phyloP scores from a whole-genome alignment of 2,113 vertebrate species.

The Ginglymostoma cirratum region DNA sequence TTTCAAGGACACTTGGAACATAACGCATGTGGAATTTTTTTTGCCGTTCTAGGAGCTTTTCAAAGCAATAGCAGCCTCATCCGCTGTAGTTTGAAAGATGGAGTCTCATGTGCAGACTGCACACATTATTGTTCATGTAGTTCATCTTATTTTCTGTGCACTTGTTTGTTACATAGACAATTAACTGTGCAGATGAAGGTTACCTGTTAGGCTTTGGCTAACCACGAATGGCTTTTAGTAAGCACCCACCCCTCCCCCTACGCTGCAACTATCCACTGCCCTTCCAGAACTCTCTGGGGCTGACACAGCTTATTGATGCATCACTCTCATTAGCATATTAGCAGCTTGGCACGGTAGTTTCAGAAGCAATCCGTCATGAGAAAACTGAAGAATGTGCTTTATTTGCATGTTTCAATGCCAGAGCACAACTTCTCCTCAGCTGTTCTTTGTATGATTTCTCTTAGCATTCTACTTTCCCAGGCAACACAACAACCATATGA shows the following conservation, averaged over 20 bases:
- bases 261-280: constrained; percentile 47
- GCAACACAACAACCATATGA: constrained; percentile 63
- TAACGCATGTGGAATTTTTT: constrained; percentile 58
- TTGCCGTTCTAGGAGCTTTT: constrained; percentile 53
- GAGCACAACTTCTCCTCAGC: constrained; percentile 67
- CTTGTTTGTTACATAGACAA: constrained; percentile 56
- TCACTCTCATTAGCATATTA: constrained; percentile 83
- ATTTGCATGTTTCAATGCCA: constrained; percentile 75
- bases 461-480: constrained; percentile 68
- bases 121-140: constrained; percentile 54
- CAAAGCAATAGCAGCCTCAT: constrained; percentile 51
- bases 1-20: constrained; percentile 54
- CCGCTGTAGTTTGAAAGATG: constrained; percentile 49
- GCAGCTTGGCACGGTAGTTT: constrained; percentile 70
- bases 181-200: constrained; percentile 50
- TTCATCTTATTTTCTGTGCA: constrained; percentile 61
- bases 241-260: constrained; percentile 44
- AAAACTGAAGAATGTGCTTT: constrained; percentile 78
- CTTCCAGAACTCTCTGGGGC: constrained; percentile 66
- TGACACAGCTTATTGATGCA: constrained; percentile 83
- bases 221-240: constrained; percentile 44
- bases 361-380: constrained; percentile 75
- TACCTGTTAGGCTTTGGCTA: constrained; percentile 49
- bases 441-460: constrained; percentile 63
- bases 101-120: constrained; percentile 52